These are phyloP conservation scores for Thalassarche chlororhynchos DNA, from an alignment of 2,113 vertebrate species.

Conservation along the genomic window DNA sequence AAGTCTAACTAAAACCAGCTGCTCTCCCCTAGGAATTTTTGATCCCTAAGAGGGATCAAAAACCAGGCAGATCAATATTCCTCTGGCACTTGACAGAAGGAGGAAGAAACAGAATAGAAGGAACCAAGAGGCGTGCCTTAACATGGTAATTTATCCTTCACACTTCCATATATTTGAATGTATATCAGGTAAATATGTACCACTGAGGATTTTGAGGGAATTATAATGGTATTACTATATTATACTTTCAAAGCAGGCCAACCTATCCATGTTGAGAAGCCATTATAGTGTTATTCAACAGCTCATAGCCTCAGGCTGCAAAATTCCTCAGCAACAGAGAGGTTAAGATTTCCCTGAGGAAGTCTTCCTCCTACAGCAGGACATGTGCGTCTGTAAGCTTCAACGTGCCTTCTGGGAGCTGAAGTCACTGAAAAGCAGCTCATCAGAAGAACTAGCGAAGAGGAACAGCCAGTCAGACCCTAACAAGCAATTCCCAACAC, in stretches of 20 bases:
- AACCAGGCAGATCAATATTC: not conserved
- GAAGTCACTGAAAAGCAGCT: not conserved
- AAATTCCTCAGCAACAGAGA: not conserved
- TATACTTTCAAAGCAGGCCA: not conserved
- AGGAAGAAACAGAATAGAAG: not conserved
- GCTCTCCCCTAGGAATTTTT: not conserved
- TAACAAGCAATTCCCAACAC: not conserved
- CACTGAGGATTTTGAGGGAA: not conserved
- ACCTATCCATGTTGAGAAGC: not conserved
- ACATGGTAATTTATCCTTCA: not conserved
- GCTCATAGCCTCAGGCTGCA: not conserved
- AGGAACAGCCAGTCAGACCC: not conserved
- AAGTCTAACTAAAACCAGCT: not conserved
- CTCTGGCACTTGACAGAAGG: not conserved
- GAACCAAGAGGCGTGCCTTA: not conserved
- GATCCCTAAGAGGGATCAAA: not conserved
- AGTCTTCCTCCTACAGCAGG: not conserved
- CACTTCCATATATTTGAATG: not conserved
- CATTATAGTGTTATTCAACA: slow-evolving; percentile 9
- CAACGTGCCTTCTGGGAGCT: not conserved
- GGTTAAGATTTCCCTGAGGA: slow-evolving; percentile 4
- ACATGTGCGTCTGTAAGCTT: not conserved
- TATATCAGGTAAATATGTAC: not conserved
- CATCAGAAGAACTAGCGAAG: not conserved
- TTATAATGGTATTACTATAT: not conserved